These are phyloP conservation scores for Thamnophis sirtalis DNA, from an alignment of 2,113 vertebrate genomes.

Conservation along the genomic window DNA sequence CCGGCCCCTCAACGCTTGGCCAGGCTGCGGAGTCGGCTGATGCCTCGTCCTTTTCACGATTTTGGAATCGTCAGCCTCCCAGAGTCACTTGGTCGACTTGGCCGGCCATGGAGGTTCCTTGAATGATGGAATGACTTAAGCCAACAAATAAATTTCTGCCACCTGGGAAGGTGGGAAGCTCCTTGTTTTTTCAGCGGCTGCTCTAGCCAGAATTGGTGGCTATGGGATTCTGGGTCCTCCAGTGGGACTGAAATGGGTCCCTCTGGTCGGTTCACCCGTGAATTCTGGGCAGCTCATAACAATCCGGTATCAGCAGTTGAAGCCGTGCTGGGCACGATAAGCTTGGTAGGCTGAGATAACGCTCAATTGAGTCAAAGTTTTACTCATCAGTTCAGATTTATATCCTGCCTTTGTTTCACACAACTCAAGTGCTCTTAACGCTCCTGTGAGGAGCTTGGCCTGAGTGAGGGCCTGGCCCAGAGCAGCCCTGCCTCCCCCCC, in stretches of 20 bases:
- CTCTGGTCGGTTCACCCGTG: background rate
- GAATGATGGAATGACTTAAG: background rate
- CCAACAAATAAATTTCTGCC: background rate
- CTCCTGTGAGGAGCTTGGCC: background rate
- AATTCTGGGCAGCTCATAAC: background rate
- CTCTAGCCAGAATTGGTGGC: background rate
- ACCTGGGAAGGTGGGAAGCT: background rate
- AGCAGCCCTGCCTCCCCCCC: too few relatives aligned
- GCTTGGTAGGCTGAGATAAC: background rate
- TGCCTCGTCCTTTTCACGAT: background rate
- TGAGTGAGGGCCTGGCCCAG: background rate
- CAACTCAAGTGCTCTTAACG: background rate
- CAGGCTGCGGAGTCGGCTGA: background rate
- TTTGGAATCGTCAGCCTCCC: background rate
- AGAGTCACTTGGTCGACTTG: background rate
- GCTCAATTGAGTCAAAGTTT: background rate
- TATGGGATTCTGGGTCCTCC: background rate
- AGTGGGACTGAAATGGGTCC: background rate
- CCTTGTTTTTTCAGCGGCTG: background rate
- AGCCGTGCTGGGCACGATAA: background rate
- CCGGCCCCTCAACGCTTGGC: fast-evolving
- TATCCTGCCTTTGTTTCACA: background rate
- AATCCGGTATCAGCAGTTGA: background rate
- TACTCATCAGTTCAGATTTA: background rate
- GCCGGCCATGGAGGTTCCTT: background rate